Conservation (phyloP, 1,140 invertebrate species). For the Pogonognathellus flavescens region DNA sequence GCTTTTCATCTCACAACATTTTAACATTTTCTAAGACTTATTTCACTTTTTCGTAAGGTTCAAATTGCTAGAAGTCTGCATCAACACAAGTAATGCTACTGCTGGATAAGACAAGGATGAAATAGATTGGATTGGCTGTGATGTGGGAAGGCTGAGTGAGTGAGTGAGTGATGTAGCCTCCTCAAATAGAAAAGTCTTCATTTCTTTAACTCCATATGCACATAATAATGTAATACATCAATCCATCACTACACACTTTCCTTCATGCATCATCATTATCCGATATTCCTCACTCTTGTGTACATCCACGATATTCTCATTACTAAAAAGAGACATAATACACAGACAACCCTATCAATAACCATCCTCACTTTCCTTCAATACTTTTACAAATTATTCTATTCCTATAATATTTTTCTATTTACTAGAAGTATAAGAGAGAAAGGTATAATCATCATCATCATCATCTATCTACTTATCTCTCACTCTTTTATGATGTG, state of each 20-base stretch:
- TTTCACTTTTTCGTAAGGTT: neutral
- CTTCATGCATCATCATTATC: slow-evolving; percentile 54
- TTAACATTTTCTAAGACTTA: neutral
- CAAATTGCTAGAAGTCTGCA: neutral
- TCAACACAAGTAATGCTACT: neutral
- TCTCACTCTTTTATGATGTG: too few species aligned
- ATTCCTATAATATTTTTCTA: too few species aligned
- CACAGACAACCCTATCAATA: neutral
- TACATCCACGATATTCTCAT: neutral
- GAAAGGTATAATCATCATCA: too few species aligned
- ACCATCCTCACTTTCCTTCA: neutral
- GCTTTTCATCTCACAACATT: neutral
- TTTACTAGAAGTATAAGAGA: too few species aligned
- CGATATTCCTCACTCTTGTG: neutral
- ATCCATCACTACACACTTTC: slow-evolving; percentile 9
- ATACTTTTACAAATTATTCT: too few species aligned
- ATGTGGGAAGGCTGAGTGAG: neutral
- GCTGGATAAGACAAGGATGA: neutral
- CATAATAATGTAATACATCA: slow-evolving; percentile 4
- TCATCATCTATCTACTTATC: too few species aligned
- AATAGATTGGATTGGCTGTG: slow-evolving; percentile 9
- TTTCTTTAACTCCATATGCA: neutral
- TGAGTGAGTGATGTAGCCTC: slow-evolving; percentile 26
- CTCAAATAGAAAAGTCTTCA: slow-evolving; percentile 15
- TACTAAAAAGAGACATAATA: neutral